Evolutionary conservation across 2,113 vertebrate species (phyloP).

Genomic region (Cyanoramphus novaezelandiae): DNA sequence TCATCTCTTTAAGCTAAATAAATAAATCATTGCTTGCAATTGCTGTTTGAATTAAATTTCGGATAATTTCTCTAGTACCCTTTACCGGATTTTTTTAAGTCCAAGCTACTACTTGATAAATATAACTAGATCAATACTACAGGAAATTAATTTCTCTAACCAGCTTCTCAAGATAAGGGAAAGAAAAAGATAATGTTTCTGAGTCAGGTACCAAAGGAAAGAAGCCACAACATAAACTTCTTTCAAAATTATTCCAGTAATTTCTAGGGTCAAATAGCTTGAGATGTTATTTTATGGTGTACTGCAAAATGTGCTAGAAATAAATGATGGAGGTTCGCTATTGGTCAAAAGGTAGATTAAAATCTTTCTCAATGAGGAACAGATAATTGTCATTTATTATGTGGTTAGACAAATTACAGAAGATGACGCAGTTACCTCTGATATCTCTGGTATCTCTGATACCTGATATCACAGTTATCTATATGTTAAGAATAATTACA

Average conservation of each 20-base stretch:
- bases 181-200: neutral
- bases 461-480: neutral
- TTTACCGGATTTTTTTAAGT: neutral
- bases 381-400: neutral
- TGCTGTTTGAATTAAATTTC: neutral
- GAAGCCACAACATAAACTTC: neutral
- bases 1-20: neutral
- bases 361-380: neutral
- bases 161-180: neutral
- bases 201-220: neutral
- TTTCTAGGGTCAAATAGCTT: neutral
- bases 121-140: neutral
- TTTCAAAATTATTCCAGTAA: neutral
- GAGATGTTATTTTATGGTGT: neutral
- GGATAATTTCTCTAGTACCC: neutral
- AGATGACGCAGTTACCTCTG: neutral
- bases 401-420: neutral
- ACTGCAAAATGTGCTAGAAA: neutral
- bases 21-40: neutral
- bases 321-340: neutral
- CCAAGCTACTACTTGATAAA: neutral
- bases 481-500: neutral
- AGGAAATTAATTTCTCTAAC: neutral
- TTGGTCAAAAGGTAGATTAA: neutral
- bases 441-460: too few species aligned